Conservation (phyloP, 2,113 vertebrate species). For the Shinisaurus crocodilurus region DNA sequence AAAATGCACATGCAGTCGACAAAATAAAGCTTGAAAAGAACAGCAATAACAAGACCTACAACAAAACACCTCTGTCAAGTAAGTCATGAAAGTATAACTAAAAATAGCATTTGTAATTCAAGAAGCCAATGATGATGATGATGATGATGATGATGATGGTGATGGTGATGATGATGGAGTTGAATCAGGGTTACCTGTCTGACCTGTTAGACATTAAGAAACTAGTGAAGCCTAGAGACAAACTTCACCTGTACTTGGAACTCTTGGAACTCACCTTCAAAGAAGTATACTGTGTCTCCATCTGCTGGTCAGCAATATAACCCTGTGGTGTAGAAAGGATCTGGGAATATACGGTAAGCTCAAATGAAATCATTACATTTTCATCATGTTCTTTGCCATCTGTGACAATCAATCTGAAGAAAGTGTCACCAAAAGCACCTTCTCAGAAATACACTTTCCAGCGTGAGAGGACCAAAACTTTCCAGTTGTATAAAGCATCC, state of each 20-base stretch:
- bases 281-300: conserved; percentile 82
- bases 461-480: conserved; percentile 38
- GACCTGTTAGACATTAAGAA: conserved; percentile 36
- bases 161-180: background rate
- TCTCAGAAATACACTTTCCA: conserved; percentile 31
- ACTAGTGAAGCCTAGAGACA: conserved; percentile 11
- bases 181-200: conserved; percentile 35
- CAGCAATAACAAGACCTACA: background rate
- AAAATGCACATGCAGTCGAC: conserved; percentile 19
- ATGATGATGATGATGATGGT: background rate
- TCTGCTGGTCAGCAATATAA: conserved; percentile 74
- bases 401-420: conserved; percentile 23
- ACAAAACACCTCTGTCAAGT: conserved; percentile 26
- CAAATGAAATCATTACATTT: conserved; percentile 9
- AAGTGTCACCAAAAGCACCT: conserved; percentile 11
- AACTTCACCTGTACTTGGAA: background rate
- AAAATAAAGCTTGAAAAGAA: conserved; percentile 26
- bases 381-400: conserved; percentile 34
- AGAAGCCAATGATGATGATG: conserved; percentile 29
- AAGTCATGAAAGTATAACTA: conserved; percentile 48
- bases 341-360: conserved; percentile 8
- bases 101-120: conserved; percentile 49
- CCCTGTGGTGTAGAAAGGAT: conserved; percentile 39
- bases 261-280: conserved; percentile 16
- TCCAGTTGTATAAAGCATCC: conserved; percentile 32